Evolutionary conservation across 2,113 vertebrate species (phyloP), one percentile per base, ranked within the genome.

Genomic region (Sphyrna mokarran): DNA sequence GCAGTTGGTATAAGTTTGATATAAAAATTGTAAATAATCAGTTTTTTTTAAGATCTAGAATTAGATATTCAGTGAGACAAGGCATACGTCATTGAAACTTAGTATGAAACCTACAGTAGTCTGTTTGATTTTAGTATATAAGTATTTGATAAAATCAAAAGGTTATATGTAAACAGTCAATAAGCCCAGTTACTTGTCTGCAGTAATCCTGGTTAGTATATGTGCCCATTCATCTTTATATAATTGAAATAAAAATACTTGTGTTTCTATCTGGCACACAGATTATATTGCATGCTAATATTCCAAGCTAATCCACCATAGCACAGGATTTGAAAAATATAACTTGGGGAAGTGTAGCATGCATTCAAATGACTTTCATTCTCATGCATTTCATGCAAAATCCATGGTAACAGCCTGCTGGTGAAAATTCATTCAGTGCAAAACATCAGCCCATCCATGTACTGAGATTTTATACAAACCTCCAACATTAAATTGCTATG

Each of bases 401-500:
- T 96, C 96, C 16, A 0, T 93, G 97, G 97, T 95, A 96, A 97
- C 97, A 98, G 98, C 98, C 97, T 98, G 98, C 98, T 97, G 97
- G 98, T 98, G 98, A 97, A 97, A 98, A 97, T 97, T 97, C 97
- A 95, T 97, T 96, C 97, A 97, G 96, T 96, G 97, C 97, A 98
- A 98, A 98, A 96, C 97, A 97, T 97, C 98, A 98, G 98, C 98
- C 97, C 96, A 96, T 97, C 93, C 98, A 97, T 98, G 97, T 95
- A 96, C 96, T 97, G 96, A 94, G 96, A 96, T 97, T 95, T 95
- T 95, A 97, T 99, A 99, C 99, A 98, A 99, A 99, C 99, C 99
- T 99, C 99, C 98, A 99, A 99, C 99, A 99, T 99, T 99, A 99
- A 99, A 99, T 99, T 99, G 99, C 99, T 99, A 99, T 99, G 99